These are phyloP conservation scores for Gallinago nigripennis DNA, from an alignment of 2,797 vertebrate species.

Conservation along the genomic window DNA sequence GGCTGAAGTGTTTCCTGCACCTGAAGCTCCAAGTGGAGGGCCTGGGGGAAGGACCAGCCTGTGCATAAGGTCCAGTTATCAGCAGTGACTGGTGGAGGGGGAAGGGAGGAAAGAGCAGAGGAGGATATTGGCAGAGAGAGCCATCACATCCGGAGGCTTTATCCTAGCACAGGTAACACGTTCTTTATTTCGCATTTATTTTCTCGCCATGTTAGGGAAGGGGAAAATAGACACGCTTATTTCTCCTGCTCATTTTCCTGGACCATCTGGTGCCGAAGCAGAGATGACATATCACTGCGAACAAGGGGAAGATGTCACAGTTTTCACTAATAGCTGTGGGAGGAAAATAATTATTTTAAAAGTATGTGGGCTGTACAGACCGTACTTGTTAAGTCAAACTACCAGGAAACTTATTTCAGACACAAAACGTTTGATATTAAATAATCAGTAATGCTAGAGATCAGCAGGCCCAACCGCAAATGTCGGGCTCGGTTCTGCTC, in stretches of 20 bases:
- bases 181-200: slow-evolving; percentile 51
- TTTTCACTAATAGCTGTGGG: slow-evolving; percentile 68
- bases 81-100: background rate
- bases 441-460: slow-evolving; percentile 36
- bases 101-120: background rate
- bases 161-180: slow-evolving; percentile 50
- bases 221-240: slow-evolving; percentile 59
- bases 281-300: slow-evolving; percentile 66
- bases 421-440: slow-evolving; percentile 55
- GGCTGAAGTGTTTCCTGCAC: background rate
- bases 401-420: slow-evolving; percentile 63
- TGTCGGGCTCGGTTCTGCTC: background rate
- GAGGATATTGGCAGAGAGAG: background rate
- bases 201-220: slow-evolving; percentile 29
- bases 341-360: slow-evolving; percentile 72
- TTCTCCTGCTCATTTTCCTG: slow-evolving; percentile 72
- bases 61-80: background rate
- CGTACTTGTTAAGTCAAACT: slow-evolving; percentile 69
- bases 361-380: slow-evolving; percentile 59
- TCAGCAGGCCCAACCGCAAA: background rate
- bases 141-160: slow-evolving; percentile 14
- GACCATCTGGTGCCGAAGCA: slow-evolving; percentile 71
- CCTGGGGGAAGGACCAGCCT: background rate
- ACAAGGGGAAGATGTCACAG: slow-evolving; percentile 69
- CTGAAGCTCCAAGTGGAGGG: background rate